These are phyloP conservation scores for Furcula furcula DNA, from an alignment of 2,888 invertebrate species.

Conservation along the genomic window DNA sequence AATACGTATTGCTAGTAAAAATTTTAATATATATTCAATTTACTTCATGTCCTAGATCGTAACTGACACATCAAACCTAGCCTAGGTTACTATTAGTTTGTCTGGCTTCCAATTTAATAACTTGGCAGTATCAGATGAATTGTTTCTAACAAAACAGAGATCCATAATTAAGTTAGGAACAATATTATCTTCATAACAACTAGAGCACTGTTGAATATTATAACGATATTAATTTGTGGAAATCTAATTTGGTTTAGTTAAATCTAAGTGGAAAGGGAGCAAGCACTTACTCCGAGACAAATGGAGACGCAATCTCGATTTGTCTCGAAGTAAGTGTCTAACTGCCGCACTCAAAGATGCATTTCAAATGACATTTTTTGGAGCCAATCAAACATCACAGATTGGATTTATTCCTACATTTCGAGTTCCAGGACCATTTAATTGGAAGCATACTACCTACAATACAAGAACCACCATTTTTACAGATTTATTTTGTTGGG, in stretches of 20 bases:
- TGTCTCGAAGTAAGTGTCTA: too few relatives aligned
- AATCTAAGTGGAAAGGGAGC: too few relatives aligned
- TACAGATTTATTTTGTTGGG: constrained; percentile 11
- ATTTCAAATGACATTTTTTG: constrained; percentile 10
- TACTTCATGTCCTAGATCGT: too few relatives aligned
- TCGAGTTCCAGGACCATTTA: constrained; percentile 7
- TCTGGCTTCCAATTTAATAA: constrained; percentile 9
- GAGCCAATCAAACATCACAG: constrained; percentile 2
- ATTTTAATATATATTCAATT: too few relatives aligned
- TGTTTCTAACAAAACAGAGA: constrained; percentile 4
- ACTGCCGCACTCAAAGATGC: too few relatives aligned
- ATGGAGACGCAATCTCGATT: too few relatives aligned
- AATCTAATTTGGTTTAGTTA: too few relatives aligned
- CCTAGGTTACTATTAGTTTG: too few relatives aligned
- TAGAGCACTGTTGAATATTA: not conserved
- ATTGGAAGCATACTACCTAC: constrained; percentile 4
- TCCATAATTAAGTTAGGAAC: constrained; percentile 3
- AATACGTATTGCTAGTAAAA: too few relatives aligned
- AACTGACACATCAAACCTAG: constrained; percentile 10
- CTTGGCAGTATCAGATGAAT: constrained; percentile 5
- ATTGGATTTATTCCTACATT: constrained; percentile 6
- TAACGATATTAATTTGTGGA: not conserved
- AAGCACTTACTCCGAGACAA: too few relatives aligned
- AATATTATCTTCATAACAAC: constrained; percentile 13
- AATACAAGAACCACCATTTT: constrained; percentile 4